Evolutionary conservation across 2,888 invertebrate species (phyloP), one percentile per base, ranked within the genome.

Genomic region (Polietes domitor): DNA sequence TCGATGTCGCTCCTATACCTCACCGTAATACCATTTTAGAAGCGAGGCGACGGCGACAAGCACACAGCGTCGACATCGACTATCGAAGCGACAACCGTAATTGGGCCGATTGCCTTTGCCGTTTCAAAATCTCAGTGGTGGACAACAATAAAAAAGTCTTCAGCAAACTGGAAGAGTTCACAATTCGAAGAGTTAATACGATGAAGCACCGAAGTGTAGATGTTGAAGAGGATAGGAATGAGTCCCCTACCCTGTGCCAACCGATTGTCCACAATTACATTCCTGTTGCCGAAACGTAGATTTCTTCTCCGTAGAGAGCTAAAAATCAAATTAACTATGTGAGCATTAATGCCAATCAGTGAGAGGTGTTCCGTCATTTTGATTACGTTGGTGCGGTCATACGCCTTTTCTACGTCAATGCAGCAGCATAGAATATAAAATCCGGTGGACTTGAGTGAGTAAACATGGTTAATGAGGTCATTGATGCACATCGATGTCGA

Each of bases 61-160:
- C n/a, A n/a, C n/a, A n/a, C n/a, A n/a, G n/a, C n/a, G n/a, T n/a
- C n/a, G n/a, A n/a, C n/a, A n/a, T n/a, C n/a, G n/a, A n/a, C n/a
- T n/a, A n/a, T n/a, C n/a, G n/a, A n/a, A n/a, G n/a, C n/a, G n/a
- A n/a, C n/a, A n/a, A n/a, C n/a, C n/a, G n/a, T n/a, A n/a, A n/a
- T n/a, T n/a, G n/a, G n/a, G n/a, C n/a, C n/a, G n/a, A n/a, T n/a
- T n/a, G n/a, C n/a, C 28, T 9, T 70, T 0, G 77, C 68, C 1
- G 5, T 9, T 4, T 19, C 1, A 12, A 71, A 72, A 17, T n/a
- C 19, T 17, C 21, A 12, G 41, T 61, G 41, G 2, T 19, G 17
- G 1, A 24, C 61, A 1, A 63, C 0, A 1, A 80, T 58, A n/a
- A 70, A 71, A 17, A 80, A 80, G 15, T 80, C 80, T 53, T 80